phyloP scores from a whole-genome alignment of 1,140 invertebrate species.

The Drosophila chauvacae region DNA sequence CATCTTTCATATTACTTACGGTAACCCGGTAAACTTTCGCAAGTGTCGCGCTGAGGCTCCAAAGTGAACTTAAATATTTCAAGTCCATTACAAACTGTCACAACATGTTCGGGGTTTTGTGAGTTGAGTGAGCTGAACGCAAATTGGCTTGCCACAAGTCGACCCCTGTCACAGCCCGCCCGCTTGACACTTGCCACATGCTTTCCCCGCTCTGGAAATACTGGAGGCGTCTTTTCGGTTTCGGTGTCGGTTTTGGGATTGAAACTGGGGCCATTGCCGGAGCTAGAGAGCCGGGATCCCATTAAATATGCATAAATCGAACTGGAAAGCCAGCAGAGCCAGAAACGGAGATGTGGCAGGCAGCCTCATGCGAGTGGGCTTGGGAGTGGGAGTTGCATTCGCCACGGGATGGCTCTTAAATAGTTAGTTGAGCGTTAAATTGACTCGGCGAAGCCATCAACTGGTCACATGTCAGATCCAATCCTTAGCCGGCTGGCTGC shows the following conservation, averaged over 20 bases:
- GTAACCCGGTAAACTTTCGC: constrained; percentile 6
- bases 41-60: constrained; percentile 2
- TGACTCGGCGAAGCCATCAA: constrained; percentile 64
- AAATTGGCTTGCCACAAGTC: constrained; percentile 56
- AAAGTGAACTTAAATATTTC: constrained; percentile 54
- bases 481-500: constrained; percentile 53
- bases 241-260: constrained; percentile 15
- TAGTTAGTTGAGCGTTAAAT: constrained; percentile 78
- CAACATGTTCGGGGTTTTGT: constrained; percentile 42
- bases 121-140: constrained; percentile 48
- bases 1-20: constrained; percentile 15
- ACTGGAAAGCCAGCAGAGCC: constrained; percentile 33
- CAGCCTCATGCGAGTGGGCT: constrained; percentile 11
- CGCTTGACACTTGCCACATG: constrained; percentile 64
- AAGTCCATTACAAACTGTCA: constrained; percentile 62
- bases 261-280: constrained; percentile 3
- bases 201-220: constrained; percentile 2
- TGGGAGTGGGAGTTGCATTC: constrained; percentile 29
- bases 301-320: constrained; percentile 71
- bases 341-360: constrained; percentile 25
- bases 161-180: constrained; percentile 8
- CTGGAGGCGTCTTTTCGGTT: constrained; percentile 44
- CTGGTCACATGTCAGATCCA: constrained; percentile 51
- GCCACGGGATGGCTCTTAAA: constrained; percentile 47
- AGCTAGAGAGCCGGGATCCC: constrained; percentile 15